Evolutionary conservation across 2,888 invertebrate genomes (phyloP).

Genomic region (Nephrotoma flavescens): DNA sequence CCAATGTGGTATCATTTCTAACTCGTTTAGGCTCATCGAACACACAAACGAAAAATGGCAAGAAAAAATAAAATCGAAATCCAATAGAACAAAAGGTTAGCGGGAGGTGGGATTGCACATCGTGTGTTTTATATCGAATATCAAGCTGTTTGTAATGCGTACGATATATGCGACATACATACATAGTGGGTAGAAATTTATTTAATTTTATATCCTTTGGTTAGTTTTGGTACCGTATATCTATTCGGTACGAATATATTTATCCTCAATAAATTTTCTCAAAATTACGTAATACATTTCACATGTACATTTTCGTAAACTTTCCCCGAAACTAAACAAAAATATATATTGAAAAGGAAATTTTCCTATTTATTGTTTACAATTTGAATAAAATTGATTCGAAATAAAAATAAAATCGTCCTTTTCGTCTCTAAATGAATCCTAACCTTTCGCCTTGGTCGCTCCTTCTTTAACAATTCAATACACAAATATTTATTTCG

Average conservation of each 20-base stretch:
- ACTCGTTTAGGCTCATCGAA: neutral
- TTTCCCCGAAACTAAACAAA: neutral
- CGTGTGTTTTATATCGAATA: neutral
- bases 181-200: neutral
- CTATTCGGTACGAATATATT: neutral
- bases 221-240: neutral
- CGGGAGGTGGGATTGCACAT: neutral
- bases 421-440: neutral
- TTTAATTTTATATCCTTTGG: neutral
- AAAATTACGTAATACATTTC: neutral
- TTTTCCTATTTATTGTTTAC: neutral
- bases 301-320: neutral
- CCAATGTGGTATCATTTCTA: neutral
- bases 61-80: neutral
- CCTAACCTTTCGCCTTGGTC: neutral
- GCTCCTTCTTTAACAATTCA: neutral
- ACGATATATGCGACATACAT: neutral
- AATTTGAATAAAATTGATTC: neutral
- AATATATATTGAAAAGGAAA: neutral
- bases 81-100: neutral
- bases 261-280: neutral
- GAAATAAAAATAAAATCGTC: neutral
- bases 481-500: neutral
- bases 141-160: neutral
- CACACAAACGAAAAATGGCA: neutral